Percentiles rank a stretch among this genome's conserved stretches.
phyloP scores from a whole-genome alignment of 2,113 vertebrate species.

The Anhinga anhinga region DNA sequence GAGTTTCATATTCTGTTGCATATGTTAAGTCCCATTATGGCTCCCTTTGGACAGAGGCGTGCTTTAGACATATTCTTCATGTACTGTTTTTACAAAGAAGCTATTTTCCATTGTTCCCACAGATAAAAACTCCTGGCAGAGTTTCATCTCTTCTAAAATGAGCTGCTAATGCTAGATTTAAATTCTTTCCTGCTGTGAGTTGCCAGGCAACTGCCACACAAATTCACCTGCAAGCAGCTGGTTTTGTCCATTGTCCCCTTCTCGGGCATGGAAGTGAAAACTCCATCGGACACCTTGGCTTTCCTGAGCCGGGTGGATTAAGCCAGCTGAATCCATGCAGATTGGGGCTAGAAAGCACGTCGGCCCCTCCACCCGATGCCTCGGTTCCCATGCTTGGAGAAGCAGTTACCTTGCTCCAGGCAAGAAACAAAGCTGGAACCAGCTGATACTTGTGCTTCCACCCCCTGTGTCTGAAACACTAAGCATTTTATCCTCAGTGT shows the following conservation, averaged over 20 bases:
- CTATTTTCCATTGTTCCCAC: background rate
- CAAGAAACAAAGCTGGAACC: background rate
- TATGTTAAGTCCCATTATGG: background rate
- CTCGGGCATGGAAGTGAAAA: background rate
- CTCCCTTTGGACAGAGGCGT: background rate
- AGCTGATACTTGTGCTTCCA: background rate
- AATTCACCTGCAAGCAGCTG: slow-evolving; percentile 48
- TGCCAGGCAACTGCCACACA: slow-evolving; percentile 58
- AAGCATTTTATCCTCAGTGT: background rate
- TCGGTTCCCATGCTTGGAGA: background rate
- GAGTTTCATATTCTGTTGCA: background rate
- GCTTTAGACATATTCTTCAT: background rate
- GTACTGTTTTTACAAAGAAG: background rate
- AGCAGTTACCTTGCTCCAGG: background rate
- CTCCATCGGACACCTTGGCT: background rate
- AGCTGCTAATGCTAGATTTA: background rate
- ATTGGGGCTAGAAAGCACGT: background rate
- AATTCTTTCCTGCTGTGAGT: background rate
- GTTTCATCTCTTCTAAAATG: background rate
- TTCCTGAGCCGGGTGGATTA: fast-evolving
- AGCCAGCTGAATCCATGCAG: background rate
- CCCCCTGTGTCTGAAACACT: background rate
- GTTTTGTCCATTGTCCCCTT: background rate
- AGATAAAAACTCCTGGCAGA: background rate
- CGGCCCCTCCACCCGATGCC: fast-evolving